Base-by-base conservation (phyloP, 2,797 vertebrate species). In the Gymnothorax javanicus region DNA sequence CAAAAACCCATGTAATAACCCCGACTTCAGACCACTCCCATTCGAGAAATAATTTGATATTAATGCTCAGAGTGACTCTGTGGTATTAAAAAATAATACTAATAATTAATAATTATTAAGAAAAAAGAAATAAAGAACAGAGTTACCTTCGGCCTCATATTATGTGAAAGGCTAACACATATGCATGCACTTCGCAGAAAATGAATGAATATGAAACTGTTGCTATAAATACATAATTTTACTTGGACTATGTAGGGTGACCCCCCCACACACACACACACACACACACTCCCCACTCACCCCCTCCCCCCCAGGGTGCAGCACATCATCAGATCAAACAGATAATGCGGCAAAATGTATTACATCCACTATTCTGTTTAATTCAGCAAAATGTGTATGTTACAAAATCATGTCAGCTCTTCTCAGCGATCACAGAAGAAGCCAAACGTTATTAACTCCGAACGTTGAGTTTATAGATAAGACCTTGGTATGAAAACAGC, bases 161-260 rank as follows among this genome's bases (percentile, higher is more conserved):
- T n/a, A 79, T 8, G 75, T 8, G 50, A 5, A 15, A 52, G 20
- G 52, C 56, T 79, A 79, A n/a, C 50, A 23, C 17, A 54, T 54
- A 79, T 15, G 73, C 20, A 77, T 50, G 33, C 73, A 50, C 12
- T 77, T 33, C 17, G 1, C 15, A 79, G 75, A 20, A 52, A 54
- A 79, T 79, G 4, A 7, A 54, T 52, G 75, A 79, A 52, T 23
- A 33, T 79, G 52, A 52, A 79, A 52, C n/a, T 52, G 43, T 8
- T 23, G 20, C 23, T 75, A 75, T 75, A 75, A 50, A 75, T 75
- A 75, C 27, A 75, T 75, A 75, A 75, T 75, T 75, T 33, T 33
- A 15, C 27, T 75, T 1, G 27, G 71, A 50, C 50, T 75, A 75
- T 13, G 27, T 33, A 75, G 71, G 71, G 71, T 43, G 43, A 15